Percentiles rank a stretch among this genome's conserved stretches.
Conservation (phyloP, 2,888 invertebrate species). For the Pseudolycoriella hygida region DNA sequence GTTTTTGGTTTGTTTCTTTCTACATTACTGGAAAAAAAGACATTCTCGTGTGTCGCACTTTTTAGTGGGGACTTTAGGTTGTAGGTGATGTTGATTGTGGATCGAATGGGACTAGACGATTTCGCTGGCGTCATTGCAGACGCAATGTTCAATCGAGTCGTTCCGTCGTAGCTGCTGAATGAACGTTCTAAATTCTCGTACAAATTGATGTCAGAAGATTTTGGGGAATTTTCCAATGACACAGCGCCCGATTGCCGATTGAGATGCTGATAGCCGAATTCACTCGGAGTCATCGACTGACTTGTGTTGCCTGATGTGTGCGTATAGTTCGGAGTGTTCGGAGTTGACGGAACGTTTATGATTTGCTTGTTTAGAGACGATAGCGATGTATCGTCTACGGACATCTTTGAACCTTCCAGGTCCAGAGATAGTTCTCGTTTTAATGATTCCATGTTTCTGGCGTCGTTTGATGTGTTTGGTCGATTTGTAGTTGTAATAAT, state of each 20-base stretch:
- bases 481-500: background rate
- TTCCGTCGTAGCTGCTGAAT: slow-evolving; percentile 15
- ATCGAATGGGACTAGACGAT: slow-evolving; percentile 40
- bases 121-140: slow-evolving; percentile 31
- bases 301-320: slow-evolving; percentile 27
- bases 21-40: slow-evolving; percentile 7
- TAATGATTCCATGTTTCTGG: slow-evolving; percentile 25
- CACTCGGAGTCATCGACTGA: slow-evolving; percentile 30
- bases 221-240: slow-evolving; percentile 26
- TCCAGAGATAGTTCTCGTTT: slow-evolving; percentile 28
- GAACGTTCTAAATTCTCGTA: slow-evolving; percentile 19
- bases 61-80: slow-evolving; percentile 37
- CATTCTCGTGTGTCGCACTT: slow-evolving; percentile 16
- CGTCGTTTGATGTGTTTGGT: slow-evolving; percentile 14
- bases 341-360: slow-evolving; percentile 20
- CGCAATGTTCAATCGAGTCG: slow-evolving; percentile 18
- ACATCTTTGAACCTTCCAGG: slow-evolving; percentile 19
- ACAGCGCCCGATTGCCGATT: slow-evolving; percentile 27
- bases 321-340: slow-evolving; percentile 18
- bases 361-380: slow-evolving; percentile 11
- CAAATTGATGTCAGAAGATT: slow-evolving; percentile 16
- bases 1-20: slow-evolving; percentile 1
- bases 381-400: slow-evolving; percentile 13
- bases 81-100: slow-evolving; percentile 56
- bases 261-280: slow-evolving; percentile 28